Conservation (phyloP, 2,113 vertebrate species). For the Lathamus discolor region DNA sequence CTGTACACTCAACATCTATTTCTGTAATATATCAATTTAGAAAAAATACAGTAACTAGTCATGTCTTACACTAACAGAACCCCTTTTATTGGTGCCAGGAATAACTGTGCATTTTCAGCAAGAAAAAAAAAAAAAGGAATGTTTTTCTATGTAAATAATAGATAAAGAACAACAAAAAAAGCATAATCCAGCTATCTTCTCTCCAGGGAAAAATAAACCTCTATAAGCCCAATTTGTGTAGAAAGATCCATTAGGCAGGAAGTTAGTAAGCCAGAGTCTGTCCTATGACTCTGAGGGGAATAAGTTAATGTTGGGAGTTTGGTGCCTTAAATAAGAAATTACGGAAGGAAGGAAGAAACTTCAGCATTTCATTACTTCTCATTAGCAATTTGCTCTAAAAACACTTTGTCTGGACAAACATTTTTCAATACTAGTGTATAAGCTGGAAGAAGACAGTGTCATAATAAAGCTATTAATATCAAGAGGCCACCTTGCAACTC, state of each 20-base stretch:
- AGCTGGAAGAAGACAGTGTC: not conserved
- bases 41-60: conserved; percentile 9
- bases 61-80: conserved; percentile 31
- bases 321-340: conserved; percentile 41
- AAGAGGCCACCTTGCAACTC: not conserved
- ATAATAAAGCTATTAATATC: not conserved
- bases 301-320: conserved; percentile 49
- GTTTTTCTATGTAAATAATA: conserved; percentile 76
- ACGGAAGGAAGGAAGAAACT: conserved; percentile 42
- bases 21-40: not conserved
- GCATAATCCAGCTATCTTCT: conserved; percentile 50
- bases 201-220: conserved; percentile 65
- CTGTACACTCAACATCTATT: not conserved
- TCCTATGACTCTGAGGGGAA: conserved; percentile 57
- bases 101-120: conserved; percentile 63
- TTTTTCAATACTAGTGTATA: not conserved
- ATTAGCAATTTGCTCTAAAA: conserved; percentile 13
- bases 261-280: conserved; percentile 63
- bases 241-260: conserved; percentile 76
- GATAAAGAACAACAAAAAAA: conserved; percentile 70
- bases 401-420: not conserved
- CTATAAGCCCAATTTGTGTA: conserved; percentile 54
- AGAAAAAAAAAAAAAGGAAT: conserved; percentile 9
- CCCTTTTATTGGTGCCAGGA: conserved; percentile 63
- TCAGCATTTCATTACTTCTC: conserved; percentile 36